Evolutionary conservation across 2,888 invertebrate species (phyloP).

Genomic region (Zele albiditarsus): DNA sequence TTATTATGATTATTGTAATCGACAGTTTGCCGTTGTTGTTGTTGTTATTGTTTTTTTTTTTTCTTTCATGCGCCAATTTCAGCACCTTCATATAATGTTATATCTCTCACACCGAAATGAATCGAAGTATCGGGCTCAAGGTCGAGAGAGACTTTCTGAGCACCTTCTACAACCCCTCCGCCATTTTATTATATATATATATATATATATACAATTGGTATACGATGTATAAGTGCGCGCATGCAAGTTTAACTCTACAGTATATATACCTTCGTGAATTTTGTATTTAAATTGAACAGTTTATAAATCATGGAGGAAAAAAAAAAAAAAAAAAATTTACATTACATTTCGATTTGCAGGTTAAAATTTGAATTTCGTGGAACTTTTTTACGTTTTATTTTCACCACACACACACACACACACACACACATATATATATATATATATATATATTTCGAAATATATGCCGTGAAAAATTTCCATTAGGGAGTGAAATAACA

Average conservation of each 20-base stretch:
- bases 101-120: constrained; percentile 61
- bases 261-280: background rate
- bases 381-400: too few species aligned
- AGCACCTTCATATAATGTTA: constrained; percentile 46
- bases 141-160: constrained; percentile 52
- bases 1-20: background rate
- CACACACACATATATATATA: too few species aligned
- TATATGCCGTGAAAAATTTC: background rate
- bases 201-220: background rate
- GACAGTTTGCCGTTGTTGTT: constrained; percentile 16
- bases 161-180: constrained; percentile 37
- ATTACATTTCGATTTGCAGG: background rate
- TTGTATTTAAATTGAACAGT: background rate
- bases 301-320: background rate
- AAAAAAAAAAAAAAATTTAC: background rate
- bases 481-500: background rate
- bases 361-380: background rate
- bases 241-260: background rate
- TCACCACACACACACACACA: too few species aligned
- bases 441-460: background rate
- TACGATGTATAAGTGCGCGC: constrained; percentile 3
- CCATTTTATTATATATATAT: constrained; percentile 29
- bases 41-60: constrained; percentile 24
- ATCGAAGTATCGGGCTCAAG: constrained; percentile 69
- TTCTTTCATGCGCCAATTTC: constrained; percentile 32